Conservation (phyloP, 2,888 invertebrate species). For the Dermolepida albohirtum region DNA sequence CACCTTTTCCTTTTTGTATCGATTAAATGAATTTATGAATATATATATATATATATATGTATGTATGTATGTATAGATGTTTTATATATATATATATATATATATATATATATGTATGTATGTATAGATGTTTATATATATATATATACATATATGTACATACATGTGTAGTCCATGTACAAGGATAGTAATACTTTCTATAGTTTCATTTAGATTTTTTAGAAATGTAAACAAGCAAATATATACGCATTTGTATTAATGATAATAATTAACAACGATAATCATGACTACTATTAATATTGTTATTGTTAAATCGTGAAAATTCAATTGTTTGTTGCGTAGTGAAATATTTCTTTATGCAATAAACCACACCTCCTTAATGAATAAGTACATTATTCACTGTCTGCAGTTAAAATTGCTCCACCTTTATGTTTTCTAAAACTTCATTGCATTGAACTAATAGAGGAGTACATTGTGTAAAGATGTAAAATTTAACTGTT, state of each 20-base stretch:
- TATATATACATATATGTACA: neutral
- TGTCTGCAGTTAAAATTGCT: neutral
- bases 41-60: no score
- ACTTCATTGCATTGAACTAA: no score
- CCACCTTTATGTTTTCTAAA: neutral
- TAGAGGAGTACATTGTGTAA: no score
- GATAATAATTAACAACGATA: no score
- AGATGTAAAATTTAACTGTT: no score
- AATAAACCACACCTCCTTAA: slow-evolving; percentile 13
- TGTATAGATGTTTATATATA: no score
- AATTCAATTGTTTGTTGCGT: slow-evolving; percentile 11
- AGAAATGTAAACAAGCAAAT: neutral
- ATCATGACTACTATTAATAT: neutral
- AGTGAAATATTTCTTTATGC: neutral
- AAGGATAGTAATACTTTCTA: no score
- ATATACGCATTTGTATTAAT: slow-evolving; percentile 8
- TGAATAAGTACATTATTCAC: neutral
- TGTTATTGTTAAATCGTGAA: slow-evolving; percentile 2
- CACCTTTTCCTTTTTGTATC: no score
- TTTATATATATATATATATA: no score
- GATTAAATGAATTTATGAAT: no score
- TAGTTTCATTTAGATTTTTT: no score
- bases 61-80: slow-evolving; percentile 1
- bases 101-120: neutral
- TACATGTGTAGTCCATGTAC: no score